Base-by-base conservation (phyloP, 2,888 invertebrate genomes). In the Cryptus viduatorius region DNA sequence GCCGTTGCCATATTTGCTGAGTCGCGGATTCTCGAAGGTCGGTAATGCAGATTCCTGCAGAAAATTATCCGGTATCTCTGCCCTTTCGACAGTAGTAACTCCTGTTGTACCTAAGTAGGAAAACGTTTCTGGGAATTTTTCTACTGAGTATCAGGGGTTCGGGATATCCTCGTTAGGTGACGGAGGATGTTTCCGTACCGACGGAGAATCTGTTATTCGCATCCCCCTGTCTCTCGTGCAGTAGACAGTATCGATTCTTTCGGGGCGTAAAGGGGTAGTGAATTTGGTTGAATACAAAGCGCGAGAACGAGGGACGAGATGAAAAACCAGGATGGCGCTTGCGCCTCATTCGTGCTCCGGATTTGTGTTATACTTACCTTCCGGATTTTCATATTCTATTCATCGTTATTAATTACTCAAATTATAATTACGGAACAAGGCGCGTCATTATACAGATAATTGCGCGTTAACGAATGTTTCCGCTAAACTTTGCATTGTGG, bases 21-120 rank as follows among this genome's bases (percentile, higher is more conserved):
- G 29, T 2, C 24, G 4, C 10, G 44, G 61, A 8, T 4, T 12
- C 16, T 82, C 81, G 56, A 72, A 29, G 68, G 14, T 46, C 77
- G 84, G 72, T 81, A 80, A 84, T 8, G 53, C 37, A 84, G 84
- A 77, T 84, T 68, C 44, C 83, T 77, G 7, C 1, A 10, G 24
- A 3, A n/a, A 50, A 48, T 48, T 16, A 14, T 14, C 29, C 31
- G 44, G 10, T 12, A 31, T n/a, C 5, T 31, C 61, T 16, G 64
- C 19, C 12, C 14, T 31, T 24, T n/a, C 19, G 14, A 44, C 19
- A 24, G 61, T 71, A 46, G 61, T 10, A 24, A 3, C 10, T 7
- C 10, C 5, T 50, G 44, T 46, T 44, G 44, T 10, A 12, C 75
- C 64, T 16, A 46, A 31, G 44, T n/a, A 48, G 42, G 42, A 67